Evolutionary conservation across 2,888 invertebrate genomes (phyloP), one percentile per base, ranked within the genome.

Genomic region (Cryptophagus acutangulus): DNA sequence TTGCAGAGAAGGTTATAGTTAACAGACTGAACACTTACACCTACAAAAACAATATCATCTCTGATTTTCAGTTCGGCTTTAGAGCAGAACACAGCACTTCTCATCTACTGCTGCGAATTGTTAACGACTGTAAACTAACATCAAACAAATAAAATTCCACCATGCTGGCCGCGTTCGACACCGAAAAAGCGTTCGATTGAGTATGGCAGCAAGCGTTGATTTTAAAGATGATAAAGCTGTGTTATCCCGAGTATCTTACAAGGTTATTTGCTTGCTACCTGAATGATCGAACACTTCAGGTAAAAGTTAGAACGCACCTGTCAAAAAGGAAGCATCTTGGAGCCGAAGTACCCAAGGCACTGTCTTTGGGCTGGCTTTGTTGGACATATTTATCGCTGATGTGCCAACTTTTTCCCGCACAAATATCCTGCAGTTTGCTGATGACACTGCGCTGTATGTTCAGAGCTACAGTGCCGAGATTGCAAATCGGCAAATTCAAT

Each of bases 41-140:
- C 14, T 15, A 13, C n/a, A 3, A 3, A 31, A 12, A 8, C 14
- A 31, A 31, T 10, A 31, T 31, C 3, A 3, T 16, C 8, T 9
- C 31, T 10, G 12, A 13, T 15, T 31, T 13, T 16, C 31, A 31
- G n/a, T 31, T 31, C 12, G 31, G 31, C 3, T 31, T 31, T n/a
- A 8, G 31, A 31, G 3, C 14, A 15, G 12, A 16, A 6, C 14
- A 10, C 8, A 16, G 31, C n/a, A 31, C 31, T 3, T 14, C 8
- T 13, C 4, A 8, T 15, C 31, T 15, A 31, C 4, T 31, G 5
- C 15, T 31, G 9, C 14, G 31, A 3, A 31, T 31, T 8, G 12
- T 31, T 5, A 31, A 31, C 16, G 31, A 31, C n/a, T 15, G 13
- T 8, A 15, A 14, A 4, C 3, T 31, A 4, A 8, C 3, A 5